These are phyloP conservation scores for Noturus placidus DNA, from an alignment of 2,113 vertebrate genomes.

Conservation along the genomic window DNA sequence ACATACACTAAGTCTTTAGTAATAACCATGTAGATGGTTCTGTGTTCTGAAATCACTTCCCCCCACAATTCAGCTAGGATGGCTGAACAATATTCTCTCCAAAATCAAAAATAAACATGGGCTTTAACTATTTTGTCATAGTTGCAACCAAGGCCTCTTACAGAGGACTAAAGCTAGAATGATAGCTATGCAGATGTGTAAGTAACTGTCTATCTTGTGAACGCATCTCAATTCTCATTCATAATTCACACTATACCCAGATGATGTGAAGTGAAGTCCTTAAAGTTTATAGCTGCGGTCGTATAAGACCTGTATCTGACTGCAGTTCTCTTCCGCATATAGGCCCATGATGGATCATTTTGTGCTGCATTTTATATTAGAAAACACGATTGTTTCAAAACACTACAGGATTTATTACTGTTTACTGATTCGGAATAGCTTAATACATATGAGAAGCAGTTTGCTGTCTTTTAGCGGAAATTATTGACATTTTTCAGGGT, in stretches of 20 bases:
- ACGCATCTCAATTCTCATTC: not conserved
- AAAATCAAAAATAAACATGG: not conserved
- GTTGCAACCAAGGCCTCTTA: not conserved
- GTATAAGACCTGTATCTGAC: not conserved
- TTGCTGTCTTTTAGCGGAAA: not conserved
- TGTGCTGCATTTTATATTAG: not conserved
- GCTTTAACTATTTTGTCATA: no score
- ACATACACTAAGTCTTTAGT: not conserved
- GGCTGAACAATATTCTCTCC: not conserved
- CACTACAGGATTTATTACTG: not conserved
- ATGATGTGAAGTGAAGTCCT: not conserved
- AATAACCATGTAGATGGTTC: not conserved
- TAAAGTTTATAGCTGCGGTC: not conserved
- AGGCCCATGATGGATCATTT: not conserved
- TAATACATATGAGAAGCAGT: not conserved
- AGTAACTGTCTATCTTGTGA: not conserved
- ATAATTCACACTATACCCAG: not conserved
- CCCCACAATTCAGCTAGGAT: not conserved
- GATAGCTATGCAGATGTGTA: not conserved
- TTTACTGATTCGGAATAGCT: not conserved
- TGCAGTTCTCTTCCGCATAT: not conserved
- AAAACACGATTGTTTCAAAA: not conserved
- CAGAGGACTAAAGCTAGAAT: not conserved
- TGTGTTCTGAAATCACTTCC: not conserved
- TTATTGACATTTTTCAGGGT: not conserved